phyloP scores from a whole-genome alignment of 2,888 invertebrate genomes.

The Schizotus pectinicornis region DNA sequence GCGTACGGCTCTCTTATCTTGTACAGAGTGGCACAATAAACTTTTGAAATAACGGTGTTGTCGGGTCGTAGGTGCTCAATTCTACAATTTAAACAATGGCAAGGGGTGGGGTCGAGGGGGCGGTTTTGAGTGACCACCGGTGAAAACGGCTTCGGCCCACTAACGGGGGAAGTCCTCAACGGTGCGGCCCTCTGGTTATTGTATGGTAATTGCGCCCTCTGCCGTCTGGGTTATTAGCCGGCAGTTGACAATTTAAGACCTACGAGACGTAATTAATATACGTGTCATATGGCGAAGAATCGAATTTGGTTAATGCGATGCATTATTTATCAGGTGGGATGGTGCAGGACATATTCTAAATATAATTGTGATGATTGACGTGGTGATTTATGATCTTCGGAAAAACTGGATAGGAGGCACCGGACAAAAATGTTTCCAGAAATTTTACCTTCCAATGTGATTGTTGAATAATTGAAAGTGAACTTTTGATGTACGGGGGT shows the following conservation, averaged over 20 bases:
- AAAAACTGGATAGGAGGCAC: no score
- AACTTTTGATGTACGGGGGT: no score
- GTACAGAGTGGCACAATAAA: no score
- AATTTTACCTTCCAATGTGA: no score
- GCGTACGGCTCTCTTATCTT: not conserved
- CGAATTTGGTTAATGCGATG: slow-evolving; percentile 21
- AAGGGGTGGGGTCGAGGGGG: no score
- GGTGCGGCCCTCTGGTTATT: slow-evolving; percentile 30
- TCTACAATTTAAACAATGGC: no score
- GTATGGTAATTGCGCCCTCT: slow-evolving; percentile 34
- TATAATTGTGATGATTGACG: slow-evolving; percentile 25
- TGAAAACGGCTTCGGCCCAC: slow-evolving; percentile 24
- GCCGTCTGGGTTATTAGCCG: slow-evolving; percentile 11
- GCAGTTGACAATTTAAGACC: slow-evolving; percentile 19
- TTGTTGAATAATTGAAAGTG: no score
- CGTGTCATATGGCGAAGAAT: slow-evolving; percentile 22
- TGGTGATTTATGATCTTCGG: slow-evolving; percentile 14
- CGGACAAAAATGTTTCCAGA: no score
- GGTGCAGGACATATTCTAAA: slow-evolving; percentile 17
- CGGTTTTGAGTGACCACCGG: slow-evolving; percentile 7
- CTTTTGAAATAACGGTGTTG: no score
- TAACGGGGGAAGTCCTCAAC: not conserved
- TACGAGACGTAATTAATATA: slow-evolving; percentile 23
- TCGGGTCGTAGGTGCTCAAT: no score
- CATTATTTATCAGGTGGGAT: slow-evolving; percentile 25